Conservation (phyloP, 2,113 vertebrate species). For the human (Homo sapiens) region DNA sequence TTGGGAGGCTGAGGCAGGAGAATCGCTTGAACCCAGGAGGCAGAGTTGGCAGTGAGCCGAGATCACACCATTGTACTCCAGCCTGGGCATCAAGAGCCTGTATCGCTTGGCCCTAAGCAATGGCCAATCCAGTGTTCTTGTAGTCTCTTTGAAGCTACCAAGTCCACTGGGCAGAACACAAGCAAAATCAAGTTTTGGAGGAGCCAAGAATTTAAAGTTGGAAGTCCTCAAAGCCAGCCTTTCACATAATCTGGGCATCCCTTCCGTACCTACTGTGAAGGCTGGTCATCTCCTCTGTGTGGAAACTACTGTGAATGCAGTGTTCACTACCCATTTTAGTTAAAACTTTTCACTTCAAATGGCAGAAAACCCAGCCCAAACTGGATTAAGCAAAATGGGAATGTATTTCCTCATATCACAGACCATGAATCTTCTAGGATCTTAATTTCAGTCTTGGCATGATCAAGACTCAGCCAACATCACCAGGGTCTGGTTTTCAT, state of each 20-base stretch:
- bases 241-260: neutral
- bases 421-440: neutral
- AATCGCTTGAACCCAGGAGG: no score
- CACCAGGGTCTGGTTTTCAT: neutral
- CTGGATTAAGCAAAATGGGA: neutral
- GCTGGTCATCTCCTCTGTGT: neutral
- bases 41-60: no score
- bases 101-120: constrained; percentile 30
- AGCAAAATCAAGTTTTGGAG: neutral
- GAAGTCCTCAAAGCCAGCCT: neutral
- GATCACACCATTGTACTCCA: no score
- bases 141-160: constrained; percentile 50
- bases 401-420: neutral
- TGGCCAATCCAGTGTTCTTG: neutral
- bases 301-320: neutral
- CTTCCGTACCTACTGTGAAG: neutral
- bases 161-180: constrained; percentile 45
- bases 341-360: neutral
- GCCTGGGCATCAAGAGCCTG: no score
- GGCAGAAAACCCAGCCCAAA: neutral
- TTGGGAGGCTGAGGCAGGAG: no score
- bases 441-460: neutral
- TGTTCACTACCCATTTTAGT: neutral
- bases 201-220: neutral
- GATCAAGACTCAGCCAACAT: neutral